Evolutionary conservation across 2,888 invertebrate genomes (phyloP), one percentile per base, ranked within the genome.

Genomic region (Drepana falcataria): DNA sequence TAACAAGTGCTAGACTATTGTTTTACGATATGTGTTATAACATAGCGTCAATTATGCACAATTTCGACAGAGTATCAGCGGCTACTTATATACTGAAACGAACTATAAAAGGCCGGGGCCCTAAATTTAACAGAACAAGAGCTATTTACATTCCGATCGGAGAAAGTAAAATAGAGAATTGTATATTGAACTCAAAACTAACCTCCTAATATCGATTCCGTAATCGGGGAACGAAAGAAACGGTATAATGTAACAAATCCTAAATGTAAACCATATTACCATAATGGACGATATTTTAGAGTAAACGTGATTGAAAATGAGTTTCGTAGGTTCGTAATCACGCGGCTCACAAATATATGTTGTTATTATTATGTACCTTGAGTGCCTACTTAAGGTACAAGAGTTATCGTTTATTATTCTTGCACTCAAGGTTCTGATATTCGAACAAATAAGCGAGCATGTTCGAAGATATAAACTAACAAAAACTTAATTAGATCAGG

Each of bases 1-100:
- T 64, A 61, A 68, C 71, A 75, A 78, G 70, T 83, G 80, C 82
- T 83, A 81, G 55, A 59, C 72, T 65, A 75, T 81, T 83, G 78
- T 79, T 74, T 65, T 49, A 40, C 5, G 47, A 49, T 35, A 44
- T 35, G 9, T 47, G 35, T 35, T 47, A n/a, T 52, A 4, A 34
- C 47, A 9, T 47, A 34, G 35, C 40, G 35, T 41, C 34, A 41
- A 51, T 51, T 35, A 51, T 44, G 21, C 21, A 21, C 21, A 21
- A 21, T 21, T 21, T 21, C 21, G 21, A 21, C 21, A 21, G 21
- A 21, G 21, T 21, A 21, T 21, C 21, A 21, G 21, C 21, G 21
- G 21, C 21, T 21, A 1, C 21, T 21, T 21, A 21, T 21, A 21
- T 21, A 21, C 21, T 21, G 21, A 21, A 21, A 21, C 21, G 40